Evolutionary conservation across 2,113 vertebrate species (phyloP).

Genomic region (Lycocorax pyrrhopterus): DNA sequence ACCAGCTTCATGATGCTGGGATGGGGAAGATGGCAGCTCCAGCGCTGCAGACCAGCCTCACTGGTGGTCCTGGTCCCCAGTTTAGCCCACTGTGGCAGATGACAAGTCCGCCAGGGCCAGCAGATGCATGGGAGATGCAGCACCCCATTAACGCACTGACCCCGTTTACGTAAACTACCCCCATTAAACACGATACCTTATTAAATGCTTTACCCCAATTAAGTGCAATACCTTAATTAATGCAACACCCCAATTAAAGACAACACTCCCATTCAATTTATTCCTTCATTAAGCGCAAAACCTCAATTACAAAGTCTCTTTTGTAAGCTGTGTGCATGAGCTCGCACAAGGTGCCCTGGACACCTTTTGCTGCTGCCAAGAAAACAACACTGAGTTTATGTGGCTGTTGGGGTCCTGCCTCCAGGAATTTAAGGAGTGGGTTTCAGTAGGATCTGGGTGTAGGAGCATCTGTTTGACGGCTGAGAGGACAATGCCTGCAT

Average conservation of each 20-base stretch:
- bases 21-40: not conserved
- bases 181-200: not conserved
- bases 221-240: constrained; percentile 56
- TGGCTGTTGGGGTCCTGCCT: not conserved
- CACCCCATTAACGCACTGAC: constrained; percentile 8
- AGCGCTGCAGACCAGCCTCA: accelerated
- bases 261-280: constrained; percentile 63
- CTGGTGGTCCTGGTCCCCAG: not conserved
- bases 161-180: not conserved
- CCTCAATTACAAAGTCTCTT: constrained; percentile 52
- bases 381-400: not conserved
- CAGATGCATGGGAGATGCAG: not conserved
- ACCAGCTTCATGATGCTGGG: accelerated
- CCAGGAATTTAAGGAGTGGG: not conserved
- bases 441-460: not conserved
- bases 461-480: not conserved
- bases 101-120: not conserved
- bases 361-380: not conserved
- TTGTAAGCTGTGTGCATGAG: not conserved
- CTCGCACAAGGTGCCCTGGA: not conserved
- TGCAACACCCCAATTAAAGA: constrained; percentile 58
- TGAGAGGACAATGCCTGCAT: not conserved
- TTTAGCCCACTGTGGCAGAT: not conserved
- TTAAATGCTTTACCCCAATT: constrained; percentile 45
- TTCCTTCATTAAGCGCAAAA: constrained; percentile 65